These are phyloP conservation scores for Pongo pygmaeus DNA, from an alignment of 2,113 vertebrate genomes.

Conservation along the genomic window DNA sequence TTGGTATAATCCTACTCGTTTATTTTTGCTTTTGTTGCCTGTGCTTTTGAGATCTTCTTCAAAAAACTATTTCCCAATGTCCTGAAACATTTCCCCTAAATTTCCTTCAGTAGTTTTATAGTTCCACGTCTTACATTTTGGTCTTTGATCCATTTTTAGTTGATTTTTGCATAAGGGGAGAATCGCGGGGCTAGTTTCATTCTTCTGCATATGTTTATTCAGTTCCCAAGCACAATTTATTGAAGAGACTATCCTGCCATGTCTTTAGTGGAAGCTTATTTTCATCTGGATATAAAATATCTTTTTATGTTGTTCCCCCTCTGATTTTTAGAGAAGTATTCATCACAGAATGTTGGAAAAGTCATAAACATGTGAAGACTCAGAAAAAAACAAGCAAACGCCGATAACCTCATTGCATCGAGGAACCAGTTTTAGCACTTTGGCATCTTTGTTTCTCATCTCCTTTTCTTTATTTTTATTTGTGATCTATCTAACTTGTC, in stretches of 20 bases:
- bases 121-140: neutral
- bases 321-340: neutral
- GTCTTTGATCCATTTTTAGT: neutral
- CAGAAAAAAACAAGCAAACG: neutral
- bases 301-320: neutral
- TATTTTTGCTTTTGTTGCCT: neutral
- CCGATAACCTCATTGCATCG: neutral
- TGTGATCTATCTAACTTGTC: neutral
- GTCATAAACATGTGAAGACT: neutral
- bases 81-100: neutral
- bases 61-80: neutral
- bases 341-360: neutral
- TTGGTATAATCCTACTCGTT: neutral
- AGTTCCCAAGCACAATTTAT: neutral
- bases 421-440: neutral
- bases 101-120: neutral
- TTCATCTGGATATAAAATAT: neutral
- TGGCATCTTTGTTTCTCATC: neutral
- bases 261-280: neutral
- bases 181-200: neutral
- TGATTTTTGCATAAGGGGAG: neutral
- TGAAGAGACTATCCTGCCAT: neutral
- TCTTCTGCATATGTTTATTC: neutral
- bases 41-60: neutral
- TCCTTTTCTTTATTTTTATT: neutral